These are phyloP conservation scores for Penaeus japonicus DNA, from an alignment of 1,140 invertebrate species.

Conservation along the genomic window DNA sequence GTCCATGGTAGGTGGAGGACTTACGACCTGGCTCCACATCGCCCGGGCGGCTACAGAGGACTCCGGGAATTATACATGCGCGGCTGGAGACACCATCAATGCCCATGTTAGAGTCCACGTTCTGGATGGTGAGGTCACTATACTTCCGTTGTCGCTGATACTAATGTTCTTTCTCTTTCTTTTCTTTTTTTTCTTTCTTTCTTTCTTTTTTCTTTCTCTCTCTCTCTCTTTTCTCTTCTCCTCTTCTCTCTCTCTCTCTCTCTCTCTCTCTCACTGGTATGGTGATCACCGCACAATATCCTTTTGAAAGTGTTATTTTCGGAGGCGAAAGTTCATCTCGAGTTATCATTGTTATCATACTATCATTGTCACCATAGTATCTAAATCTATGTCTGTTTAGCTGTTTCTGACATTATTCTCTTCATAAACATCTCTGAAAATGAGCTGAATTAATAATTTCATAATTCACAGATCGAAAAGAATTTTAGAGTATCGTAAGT, in stretches of 20 bases:
- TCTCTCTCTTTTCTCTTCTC: not conserved
- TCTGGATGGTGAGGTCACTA: constrained; percentile 23
- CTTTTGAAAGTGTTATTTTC: too few species aligned
- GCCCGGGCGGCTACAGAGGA: constrained; percentile 25
- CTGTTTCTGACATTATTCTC: too few species aligned
- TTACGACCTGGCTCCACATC: constrained; percentile 48
- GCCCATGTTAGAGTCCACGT: constrained; percentile 32
- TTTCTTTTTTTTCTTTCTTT: not conserved
- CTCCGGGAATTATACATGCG: constrained; percentile 42
- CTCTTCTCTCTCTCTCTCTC: not conserved
- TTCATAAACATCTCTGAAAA: too few species aligned
- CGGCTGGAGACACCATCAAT: constrained; percentile 21
- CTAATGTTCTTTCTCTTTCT: not conserved
- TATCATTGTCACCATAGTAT: too few species aligned
- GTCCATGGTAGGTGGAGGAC: constrained; percentile 20
- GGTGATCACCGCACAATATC: not conserved
- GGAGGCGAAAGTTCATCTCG: too few species aligned
- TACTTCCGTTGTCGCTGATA: not conserved
- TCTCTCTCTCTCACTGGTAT: not conserved
- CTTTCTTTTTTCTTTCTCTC: not conserved
- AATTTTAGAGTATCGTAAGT: too few species aligned
- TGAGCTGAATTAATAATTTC: too few species aligned
- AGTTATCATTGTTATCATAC: too few species aligned
- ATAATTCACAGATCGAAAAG: too few species aligned
- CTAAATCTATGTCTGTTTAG: too few species aligned